Evolutionary conservation across 2,797 vertebrate species (phyloP), one percentile per base, ranked within the genome.

Genomic region (Tokudaia muenninki): DNA sequence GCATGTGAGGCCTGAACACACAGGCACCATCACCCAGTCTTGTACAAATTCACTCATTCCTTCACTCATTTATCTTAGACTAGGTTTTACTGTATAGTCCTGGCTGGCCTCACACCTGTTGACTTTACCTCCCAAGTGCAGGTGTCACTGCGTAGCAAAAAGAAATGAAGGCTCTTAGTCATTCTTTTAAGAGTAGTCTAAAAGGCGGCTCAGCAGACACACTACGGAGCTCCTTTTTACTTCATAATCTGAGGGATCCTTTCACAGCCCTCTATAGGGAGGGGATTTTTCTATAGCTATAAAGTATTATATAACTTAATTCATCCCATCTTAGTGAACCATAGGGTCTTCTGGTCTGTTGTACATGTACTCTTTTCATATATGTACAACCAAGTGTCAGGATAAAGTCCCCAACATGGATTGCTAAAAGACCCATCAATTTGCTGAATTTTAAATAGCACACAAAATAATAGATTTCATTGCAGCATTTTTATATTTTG

Each of bases 331-430:
- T 78, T 84, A 86, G 75, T 3, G 6, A 37, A 77, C 47, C 67
- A 78, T 26, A 37, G 26, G 47, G 52, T 83, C 65, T 95, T 74
- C 70, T 93, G 13, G 83, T 84, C 5, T 78, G 41, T 52, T 57
- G 61, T 12, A 57, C 13, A 93, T 5, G 83, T 3, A 75, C 47
- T 2, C 88, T 94, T 97, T 93, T 52, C 50, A 61, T 16, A 57
- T 13, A 65, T 21, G 5, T 34, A 83, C 37, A 92, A 82, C 55
- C 87, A 95, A 88, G 70, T 3, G 3, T 2, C 16, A 47, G 50
- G 74, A 88, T 90, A 87, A 90, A 91, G 41, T 84, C 12, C n/a
- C 72, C 19, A 67, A 65, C 16, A 14, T 77, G 47, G 57, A 94
- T 6, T 75, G 14, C 31, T 87, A 84, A 91, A 96, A 79, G 57